phyloP scores from a whole-genome alignment of 2,113 vertebrate species.

The Mungos mungo region DNA sequence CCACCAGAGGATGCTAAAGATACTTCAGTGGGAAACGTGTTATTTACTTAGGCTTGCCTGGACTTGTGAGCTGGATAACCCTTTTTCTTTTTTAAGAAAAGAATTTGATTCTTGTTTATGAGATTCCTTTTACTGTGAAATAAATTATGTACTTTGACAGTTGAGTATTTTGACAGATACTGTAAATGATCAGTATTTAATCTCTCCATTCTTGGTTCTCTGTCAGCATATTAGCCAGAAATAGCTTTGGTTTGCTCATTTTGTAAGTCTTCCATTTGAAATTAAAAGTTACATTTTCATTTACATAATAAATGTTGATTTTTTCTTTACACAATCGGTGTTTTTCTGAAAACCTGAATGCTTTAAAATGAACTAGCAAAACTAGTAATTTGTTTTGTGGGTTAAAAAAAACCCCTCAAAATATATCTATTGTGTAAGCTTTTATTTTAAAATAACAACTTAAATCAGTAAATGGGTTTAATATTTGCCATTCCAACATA shows the following conservation, averaged over 20 bases:
- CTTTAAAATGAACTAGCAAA: conserved; percentile 44
- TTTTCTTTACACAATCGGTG: background rate
- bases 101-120: conserved; percentile 48
- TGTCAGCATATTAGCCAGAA: background rate
- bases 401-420: background rate
- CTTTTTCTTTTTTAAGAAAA: conserved; percentile 45
- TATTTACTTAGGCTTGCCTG: background rate
- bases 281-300: background rate
- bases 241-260: conserved; percentile 17
- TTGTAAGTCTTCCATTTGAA: conserved; percentile 22
- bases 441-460: conserved; percentile 49
- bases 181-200: background rate
- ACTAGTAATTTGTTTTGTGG: conserved; percentile 66
- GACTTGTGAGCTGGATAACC: background rate
- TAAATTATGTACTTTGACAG: conserved; percentile 19
- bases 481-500: conserved; percentile 22
- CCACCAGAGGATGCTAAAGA: conserved; percentile 81
- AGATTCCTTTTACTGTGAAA: background rate
- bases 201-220: conserved; percentile 38
- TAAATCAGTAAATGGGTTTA: conserved; percentile 1
- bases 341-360: conserved; percentile 55
- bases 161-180: conserved; percentile 29
- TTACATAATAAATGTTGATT: background rate
- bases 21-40: background rate
- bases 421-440: conserved; percentile 51